A percentile compares a stretch with the other conserved stretches of the same genome.
Evolutionary conservation across 2,888 invertebrate genomes (phyloP).

Genomic region (Hypomecis punctinalis): DNA sequence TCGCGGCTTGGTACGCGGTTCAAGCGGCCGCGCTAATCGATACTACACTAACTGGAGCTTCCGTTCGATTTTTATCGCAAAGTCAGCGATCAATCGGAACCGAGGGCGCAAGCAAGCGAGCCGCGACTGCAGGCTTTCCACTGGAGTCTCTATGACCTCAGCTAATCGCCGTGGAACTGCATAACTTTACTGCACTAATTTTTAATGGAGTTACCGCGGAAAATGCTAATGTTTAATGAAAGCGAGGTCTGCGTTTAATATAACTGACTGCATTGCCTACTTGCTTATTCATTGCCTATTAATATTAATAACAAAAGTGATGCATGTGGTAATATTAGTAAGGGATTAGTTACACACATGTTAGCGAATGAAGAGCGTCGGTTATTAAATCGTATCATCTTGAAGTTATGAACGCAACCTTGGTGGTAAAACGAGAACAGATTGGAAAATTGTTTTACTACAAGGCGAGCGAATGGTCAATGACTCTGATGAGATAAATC

Average conservation of each 20-base stretch:
- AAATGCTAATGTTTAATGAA: conserved; percentile 51
- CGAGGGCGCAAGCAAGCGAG: conserved; percentile 51
- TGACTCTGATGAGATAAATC: conserved; percentile 47
- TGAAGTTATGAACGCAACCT: conserved; percentile 34
- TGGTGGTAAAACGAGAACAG: conserved; percentile 46
- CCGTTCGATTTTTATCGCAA: conserved; percentile 61
- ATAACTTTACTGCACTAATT: conserved; percentile 41
- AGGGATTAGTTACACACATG: conserved; percentile 44
- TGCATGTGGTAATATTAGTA: conserved; percentile 43
- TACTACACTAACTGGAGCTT: conserved; percentile 59
- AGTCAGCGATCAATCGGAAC: conserved; percentile 53
- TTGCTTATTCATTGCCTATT: conserved; percentile 48
- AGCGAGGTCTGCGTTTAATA: conserved; percentile 48
- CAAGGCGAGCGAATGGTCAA: conserved; percentile 54
- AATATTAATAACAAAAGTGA: conserved; percentile 50
- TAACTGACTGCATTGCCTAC: conserved; percentile 45
- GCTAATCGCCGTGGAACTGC: conserved; percentile 21
- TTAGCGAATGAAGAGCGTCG: conserved; percentile 44
- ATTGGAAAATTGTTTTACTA: conserved; percentile 60
- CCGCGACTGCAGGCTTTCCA: conserved; percentile 51
- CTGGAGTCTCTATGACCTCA: conserved; percentile 24
- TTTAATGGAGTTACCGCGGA: conserved; percentile 48
- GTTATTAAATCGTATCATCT: conserved; percentile 36
- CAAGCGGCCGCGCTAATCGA: conserved; percentile 69
- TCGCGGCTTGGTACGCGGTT: conserved; percentile 79